Evolutionary conservation across 2,113 vertebrate genomes (phyloP).

Genomic region (Aviceda subcristata): DNA sequence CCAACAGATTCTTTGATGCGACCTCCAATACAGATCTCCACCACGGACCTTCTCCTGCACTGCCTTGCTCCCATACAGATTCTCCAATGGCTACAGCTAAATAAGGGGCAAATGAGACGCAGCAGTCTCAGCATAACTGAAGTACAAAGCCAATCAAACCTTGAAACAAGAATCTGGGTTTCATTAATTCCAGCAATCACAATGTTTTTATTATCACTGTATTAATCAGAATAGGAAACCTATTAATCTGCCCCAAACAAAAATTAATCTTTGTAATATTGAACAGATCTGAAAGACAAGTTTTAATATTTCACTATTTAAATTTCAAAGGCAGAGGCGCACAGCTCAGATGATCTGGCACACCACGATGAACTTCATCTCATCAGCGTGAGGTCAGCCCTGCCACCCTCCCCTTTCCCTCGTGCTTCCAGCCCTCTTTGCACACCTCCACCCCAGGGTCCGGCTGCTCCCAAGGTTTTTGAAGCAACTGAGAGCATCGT

Average conservation of each 20-base stretch:
- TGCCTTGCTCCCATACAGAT: not conserved
- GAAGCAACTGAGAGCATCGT: not conserved
- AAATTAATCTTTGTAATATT: conserved; percentile 49
- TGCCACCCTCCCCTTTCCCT: not conserved
- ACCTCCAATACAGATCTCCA: not conserved
- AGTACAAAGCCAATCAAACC: conserved; percentile 54
- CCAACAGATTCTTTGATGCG: not conserved
- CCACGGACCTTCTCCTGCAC: not conserved
- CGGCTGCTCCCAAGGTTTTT: not conserved
- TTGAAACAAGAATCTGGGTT: conserved; percentile 33
- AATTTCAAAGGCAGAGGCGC: not conserved
- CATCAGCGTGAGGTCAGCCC: not conserved
- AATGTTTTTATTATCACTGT: conserved; percentile 56
- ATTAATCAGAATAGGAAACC: conserved; percentile 59
- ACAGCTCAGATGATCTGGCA: not conserved
- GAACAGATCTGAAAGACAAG: conserved; percentile 41
- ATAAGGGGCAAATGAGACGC: not conserved
- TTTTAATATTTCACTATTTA: conserved; percentile 29
- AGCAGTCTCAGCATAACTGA: not conserved
- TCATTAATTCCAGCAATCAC: conserved; percentile 64
- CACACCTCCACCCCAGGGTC: not conserved
- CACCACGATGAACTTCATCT: not conserved
- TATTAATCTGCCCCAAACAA: conserved; percentile 60
- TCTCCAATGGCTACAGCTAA: not conserved
- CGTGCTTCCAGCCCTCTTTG: not conserved